Conservation (phyloP, 37 sponge, comb jelly and placozoan genomes). For the Haliclona indistincta region DNA sequence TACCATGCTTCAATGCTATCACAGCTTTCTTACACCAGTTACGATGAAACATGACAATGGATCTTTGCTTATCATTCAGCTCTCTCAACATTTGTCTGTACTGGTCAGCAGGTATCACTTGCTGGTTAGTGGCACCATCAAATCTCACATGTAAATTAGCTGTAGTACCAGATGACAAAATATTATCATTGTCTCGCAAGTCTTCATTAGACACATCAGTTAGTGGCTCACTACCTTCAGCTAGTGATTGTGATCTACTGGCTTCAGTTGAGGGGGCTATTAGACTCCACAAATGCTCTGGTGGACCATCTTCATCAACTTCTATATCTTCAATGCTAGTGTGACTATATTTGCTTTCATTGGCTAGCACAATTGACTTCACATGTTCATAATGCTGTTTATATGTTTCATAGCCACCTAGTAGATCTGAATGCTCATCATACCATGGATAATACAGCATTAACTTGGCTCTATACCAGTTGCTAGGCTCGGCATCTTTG, state of each 20-base stretch:
- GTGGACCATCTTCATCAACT: background rate
- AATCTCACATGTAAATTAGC: background rate
- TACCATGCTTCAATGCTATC: constrained; percentile 17
- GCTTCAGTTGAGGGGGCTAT: constrained; percentile 19
- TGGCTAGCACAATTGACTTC: background rate
- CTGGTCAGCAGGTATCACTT: background rate
- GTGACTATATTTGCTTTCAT: background rate
- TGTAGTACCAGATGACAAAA: background rate
- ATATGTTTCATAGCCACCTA: background rate
- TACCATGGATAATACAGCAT: constrained; percentile 7
- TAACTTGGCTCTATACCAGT: background rate
- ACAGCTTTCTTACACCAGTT: constrained; percentile 45
- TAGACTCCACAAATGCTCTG: background rate
- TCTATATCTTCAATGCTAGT: background rate
- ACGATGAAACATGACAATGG: constrained; percentile 28
- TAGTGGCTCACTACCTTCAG: constrained; percentile 14
- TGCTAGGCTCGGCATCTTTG: background rate
- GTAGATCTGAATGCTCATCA: background rate
- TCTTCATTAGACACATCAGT: background rate
- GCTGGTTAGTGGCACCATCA: constrained; percentile 10
- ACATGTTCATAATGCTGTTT: constrained; percentile 2
- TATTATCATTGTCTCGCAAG: background rate
- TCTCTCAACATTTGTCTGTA: background rate
- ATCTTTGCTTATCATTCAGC: constrained; percentile 9
- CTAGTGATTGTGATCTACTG: background rate